Conservation (phyloP, 2,113 vertebrate species). For the Oxygymnocypris stewartii region DNA sequence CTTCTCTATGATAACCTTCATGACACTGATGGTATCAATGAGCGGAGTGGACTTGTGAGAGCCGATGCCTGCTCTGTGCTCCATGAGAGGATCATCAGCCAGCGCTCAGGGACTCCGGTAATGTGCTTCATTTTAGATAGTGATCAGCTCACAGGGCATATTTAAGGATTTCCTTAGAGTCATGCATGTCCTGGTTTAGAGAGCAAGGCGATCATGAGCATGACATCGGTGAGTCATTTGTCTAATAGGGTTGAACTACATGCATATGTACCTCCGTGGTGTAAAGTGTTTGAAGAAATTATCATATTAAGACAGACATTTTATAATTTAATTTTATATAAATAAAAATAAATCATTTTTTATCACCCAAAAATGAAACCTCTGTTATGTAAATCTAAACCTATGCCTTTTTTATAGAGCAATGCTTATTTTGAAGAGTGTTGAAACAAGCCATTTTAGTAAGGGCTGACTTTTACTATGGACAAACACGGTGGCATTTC, state of each 20-base stretch:
- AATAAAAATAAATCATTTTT: background rate
- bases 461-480: background rate
- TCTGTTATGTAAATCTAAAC: background rate
- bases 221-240: background rate
- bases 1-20: slow-evolving; percentile 31
- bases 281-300: background rate
- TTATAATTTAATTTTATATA: background rate
- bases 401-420: background rate
- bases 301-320: background rate
- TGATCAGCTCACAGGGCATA: slow-evolving; percentile 20
- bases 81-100: slow-evolving; percentile 30
- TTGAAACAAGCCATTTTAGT: background rate
- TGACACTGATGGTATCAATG: background rate
- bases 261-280: background rate
- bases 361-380: background rate
- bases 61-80: slow-evolving; percentile 12
- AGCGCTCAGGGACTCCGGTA: slow-evolving; percentile 18
- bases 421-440: background rate
- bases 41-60: background rate
- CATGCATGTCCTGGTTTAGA: background rate
- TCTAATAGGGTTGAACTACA: background rate
- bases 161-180: slow-evolving; percentile 5
- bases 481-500: background rate
- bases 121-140: slow-evolving; percentile 54
- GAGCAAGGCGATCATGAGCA: background rate